phyloP scores from a whole-genome alignment of 2,888 invertebrate species.

The Sminthurinus aureus region DNA sequence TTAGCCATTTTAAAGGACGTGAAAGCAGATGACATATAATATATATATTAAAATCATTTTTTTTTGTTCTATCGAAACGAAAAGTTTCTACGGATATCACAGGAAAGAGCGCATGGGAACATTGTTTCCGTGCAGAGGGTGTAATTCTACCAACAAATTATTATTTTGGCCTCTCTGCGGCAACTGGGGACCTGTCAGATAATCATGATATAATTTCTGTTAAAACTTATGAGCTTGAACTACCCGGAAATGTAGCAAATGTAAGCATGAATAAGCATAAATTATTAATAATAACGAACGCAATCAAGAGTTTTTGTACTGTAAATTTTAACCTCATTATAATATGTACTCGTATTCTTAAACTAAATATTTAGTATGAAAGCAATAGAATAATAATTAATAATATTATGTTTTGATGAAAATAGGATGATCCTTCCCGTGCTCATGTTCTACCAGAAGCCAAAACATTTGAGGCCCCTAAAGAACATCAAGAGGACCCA shows the following conservation, averaged over 20 bases:
- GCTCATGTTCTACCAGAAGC: constrained; percentile 88
- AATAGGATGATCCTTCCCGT: constrained; percentile 67
- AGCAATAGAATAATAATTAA: not conserved
- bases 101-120: constrained; percentile 91
- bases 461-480: constrained; percentile 85
- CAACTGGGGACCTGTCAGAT: constrained; percentile 96
- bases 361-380: not conserved
- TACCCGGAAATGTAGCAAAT: too few species aligned
- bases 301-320: not conserved
- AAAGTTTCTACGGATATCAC: constrained; percentile 90
- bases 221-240: constrained; percentile 90
- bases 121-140: constrained; percentile 88
- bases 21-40: not conserved
- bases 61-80: too few species aligned
- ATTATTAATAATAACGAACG: not conserved
- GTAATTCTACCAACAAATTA: constrained; percentile 94
- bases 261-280: not conserved
- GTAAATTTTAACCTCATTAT: not conserved
- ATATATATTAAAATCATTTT: constrained; percentile 30
- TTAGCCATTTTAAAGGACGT: not conserved
- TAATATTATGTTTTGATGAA: constrained; percentile 5
- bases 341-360: not conserved
- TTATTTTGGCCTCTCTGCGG: constrained; percentile 92
- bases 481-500: constrained; percentile 89
- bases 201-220: constrained; percentile 94